These are phyloP conservation scores for Coranthus polyacanthus DNA, from an alignment of 2,797 vertebrate genomes.

Conservation along the genomic window DNA sequence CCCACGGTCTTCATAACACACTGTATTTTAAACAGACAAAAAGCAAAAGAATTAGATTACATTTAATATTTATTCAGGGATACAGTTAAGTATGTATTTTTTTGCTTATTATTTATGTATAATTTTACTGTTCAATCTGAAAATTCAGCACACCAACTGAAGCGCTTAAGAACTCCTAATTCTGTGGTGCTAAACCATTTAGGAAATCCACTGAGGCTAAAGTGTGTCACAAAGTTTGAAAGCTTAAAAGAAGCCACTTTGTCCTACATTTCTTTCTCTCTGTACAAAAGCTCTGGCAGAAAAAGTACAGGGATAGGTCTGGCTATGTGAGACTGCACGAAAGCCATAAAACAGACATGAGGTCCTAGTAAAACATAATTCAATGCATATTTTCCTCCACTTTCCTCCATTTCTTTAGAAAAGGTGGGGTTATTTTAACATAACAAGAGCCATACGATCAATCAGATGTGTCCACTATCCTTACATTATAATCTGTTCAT, in stretches of 20 bases:
- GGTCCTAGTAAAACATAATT: background rate
- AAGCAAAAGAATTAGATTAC: too few species aligned
- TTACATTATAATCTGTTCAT: too few species aligned
- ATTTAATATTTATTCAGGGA: background rate
- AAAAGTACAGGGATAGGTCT: too few species aligned
- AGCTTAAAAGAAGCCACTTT: constrained; percentile 2
- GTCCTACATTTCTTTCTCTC: too few species aligned
- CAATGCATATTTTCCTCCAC: background rate
- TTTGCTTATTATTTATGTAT: background rate
- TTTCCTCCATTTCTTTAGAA: background rate
- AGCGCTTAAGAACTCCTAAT: background rate
- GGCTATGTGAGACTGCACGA: background rate
- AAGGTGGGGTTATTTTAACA: too few species aligned
- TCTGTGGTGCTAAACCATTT: constrained; percentile 1
- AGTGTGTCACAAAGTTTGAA: constrained; percentile 1
- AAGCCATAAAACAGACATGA: background rate
- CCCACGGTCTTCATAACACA: too few species aligned
- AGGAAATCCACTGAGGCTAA: background rate
- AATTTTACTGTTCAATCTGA: background rate
- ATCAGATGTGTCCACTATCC: too few species aligned
- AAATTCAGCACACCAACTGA: background rate
- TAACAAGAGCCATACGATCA: too few species aligned
- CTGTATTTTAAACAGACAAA: too few species aligned
- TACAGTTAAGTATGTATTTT: too few species aligned
- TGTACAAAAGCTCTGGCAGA: background rate